Evolutionary conservation across 2,113 vertebrate genomes (phyloP), one percentile per base, ranked within the genome.

Genomic region (Fulmarus glacialis): DNA sequence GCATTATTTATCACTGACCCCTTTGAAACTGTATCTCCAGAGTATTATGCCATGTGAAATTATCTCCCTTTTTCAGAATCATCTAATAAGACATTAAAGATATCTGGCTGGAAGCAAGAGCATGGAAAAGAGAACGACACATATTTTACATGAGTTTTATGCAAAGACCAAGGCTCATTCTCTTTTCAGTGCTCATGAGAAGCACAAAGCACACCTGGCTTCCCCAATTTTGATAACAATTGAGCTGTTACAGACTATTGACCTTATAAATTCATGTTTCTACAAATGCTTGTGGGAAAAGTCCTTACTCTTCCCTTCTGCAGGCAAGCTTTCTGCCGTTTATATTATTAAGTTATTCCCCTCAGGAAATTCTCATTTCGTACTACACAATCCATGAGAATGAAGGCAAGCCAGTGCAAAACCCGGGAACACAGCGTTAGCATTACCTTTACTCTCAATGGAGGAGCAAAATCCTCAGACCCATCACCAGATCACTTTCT

Each of bases 1-100:
- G 38, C 27, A 66, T 89, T 94, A 82, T 92, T 95, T 96, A 74
- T 87, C 52, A 82, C 22, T 63, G 50, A 82, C 29, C 38, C 12
- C 23, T 93, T 95, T 96, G 91, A 82, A 93, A 91, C 23, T 2
- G 8, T 59, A 8, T 87, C 75, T 78, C 34, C 40, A 74, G 48
- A 81, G 59, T 59, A 86, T 60, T 89, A 84, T 78, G 59, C 29
- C n/a, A 56, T 48, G n/a, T 89, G 71, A 97, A 73, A 81, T 96
- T 92, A 62, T 60, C 18, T 91, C n/a, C 5, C 5, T 45, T 92
- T 91, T 90, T 62, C 30, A 30, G 38, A 92, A 64, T 78, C 40
- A 42, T 95, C 86, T 95, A 70, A 86, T 72, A 73, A 70, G 67
- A 58, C 75, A 58, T 60, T 95, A 77, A 89, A 92, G 71, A 70